Conservation (phyloP, 2,888 invertebrate species). For the Mesochorus sp. region DNA sequence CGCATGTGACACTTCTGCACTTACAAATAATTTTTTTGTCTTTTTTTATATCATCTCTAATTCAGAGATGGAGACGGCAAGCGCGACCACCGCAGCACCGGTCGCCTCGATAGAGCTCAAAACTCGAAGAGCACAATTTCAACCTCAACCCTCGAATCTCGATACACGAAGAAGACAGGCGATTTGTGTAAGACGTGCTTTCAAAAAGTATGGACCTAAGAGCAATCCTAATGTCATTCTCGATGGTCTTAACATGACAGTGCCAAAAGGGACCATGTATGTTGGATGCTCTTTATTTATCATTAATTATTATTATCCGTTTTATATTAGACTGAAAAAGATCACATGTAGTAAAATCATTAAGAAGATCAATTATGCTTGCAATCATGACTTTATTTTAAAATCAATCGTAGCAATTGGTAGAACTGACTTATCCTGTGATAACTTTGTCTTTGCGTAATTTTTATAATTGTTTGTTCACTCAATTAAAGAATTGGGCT, state of each 20-base stretch:
- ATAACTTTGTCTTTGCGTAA: too few relatives aligned
- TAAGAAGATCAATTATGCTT: neutral
- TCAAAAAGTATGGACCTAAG: slow-evolving; percentile 92
- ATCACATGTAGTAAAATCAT: too few relatives aligned
- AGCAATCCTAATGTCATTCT: slow-evolving; percentile 91
- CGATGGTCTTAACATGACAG: slow-evolving; percentile 95
- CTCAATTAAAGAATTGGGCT: neutral
- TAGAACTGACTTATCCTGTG: too few relatives aligned
- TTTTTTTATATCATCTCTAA: too few relatives aligned
- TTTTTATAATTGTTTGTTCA: too few relatives aligned
- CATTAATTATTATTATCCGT: too few relatives aligned
- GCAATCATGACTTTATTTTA: neutral
- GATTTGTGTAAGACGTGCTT: slow-evolving; percentile 91
- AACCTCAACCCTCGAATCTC: slow-evolving; percentile 88
- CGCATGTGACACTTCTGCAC: neutral
- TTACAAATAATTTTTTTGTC: neutral
- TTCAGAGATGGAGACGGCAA: slow-evolving; percentile 73
- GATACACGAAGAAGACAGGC: slow-evolving; percentile 90
- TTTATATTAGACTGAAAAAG: too few relatives aligned
- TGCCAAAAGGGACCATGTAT: slow-evolving; percentile 94
- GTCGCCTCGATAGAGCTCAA: slow-evolving; percentile 83
- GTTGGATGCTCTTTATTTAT: slow-evolving; percentile 78
- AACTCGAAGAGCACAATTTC: slow-evolving; percentile 83
- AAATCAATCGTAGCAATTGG: too few relatives aligned
- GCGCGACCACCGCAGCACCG: slow-evolving; percentile 70